A percentile compares a stretch with the other conserved stretches of the same genome.
Conservation (phyloP, 2,888 invertebrate species). For the Spisula subtruncata region DNA sequence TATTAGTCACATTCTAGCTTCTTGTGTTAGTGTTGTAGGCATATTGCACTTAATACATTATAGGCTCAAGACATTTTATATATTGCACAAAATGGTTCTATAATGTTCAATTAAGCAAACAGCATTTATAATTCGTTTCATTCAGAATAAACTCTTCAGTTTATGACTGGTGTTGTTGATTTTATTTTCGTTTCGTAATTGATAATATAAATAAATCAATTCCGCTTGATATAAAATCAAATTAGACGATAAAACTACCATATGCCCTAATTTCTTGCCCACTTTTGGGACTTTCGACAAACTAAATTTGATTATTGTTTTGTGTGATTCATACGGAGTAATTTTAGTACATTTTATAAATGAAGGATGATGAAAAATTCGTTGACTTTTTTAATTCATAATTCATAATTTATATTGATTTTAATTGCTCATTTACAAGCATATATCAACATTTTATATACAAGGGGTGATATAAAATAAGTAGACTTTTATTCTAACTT, state of each 20-base stretch:
- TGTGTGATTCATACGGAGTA: neutral
- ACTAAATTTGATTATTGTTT: neutral
- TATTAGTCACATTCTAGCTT: too few relatives aligned
- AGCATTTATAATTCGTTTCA: neutral
- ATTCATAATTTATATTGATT: too few relatives aligned
- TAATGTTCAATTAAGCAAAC: neutral
- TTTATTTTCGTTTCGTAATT: neutral
- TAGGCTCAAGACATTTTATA: neutral
- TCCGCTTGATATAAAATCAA: neutral
- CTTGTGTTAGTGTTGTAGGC: too few relatives aligned
- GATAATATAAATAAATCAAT: neutral
- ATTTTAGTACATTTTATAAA: neutral
- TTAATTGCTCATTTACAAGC: too few relatives aligned
- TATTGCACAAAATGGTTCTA: neutral
- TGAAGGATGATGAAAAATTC: too few relatives aligned
- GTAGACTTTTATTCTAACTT: too few relatives aligned
- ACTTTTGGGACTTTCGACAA: neutral
- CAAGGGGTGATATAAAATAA: too few relatives aligned
- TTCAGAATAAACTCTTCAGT: neutral
- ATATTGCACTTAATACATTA: too few relatives aligned
- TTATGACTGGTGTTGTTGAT: neutral
- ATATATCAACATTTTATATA: too few relatives aligned
- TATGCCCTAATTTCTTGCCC: neutral
- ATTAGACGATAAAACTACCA: conserved; percentile 1
- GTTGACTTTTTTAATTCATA: too few relatives aligned